These are phyloP conservation scores for Aplysina aerophoba DNA, from an alignment of 37 sponge, comb jelly and placozoan species.

Conservation along the genomic window DNA sequence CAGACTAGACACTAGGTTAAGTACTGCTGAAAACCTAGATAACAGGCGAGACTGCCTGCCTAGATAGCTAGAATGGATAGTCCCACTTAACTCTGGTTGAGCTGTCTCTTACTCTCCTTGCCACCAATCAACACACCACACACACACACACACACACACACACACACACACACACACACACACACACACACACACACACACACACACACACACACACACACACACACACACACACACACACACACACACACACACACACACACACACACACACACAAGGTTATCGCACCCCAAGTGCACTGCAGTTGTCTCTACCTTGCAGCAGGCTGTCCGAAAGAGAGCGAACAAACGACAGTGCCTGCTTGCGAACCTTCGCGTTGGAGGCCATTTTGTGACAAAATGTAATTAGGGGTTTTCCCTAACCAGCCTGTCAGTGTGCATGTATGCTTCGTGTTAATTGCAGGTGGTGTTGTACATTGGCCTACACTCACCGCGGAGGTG, in stretches of 20 bases:
- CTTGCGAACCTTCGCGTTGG: no score
- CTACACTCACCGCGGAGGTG: no score
- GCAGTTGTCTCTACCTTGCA: no score
- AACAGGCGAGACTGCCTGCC: neutral
- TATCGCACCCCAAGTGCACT: neutral
- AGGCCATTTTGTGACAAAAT: no score
- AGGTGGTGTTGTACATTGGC: no score
- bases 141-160: no score
- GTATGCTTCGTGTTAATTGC: no score
- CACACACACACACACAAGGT: neutral
- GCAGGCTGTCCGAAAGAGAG: no score
- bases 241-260: neutral
- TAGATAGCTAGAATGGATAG: constrained; percentile 15
- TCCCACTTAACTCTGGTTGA: neutral
- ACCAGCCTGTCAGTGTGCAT: no score
- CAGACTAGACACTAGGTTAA: constrained; percentile 28
- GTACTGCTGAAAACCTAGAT: constrained; percentile 17
- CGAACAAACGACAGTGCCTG: no score
- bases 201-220: constrained; percentile 20
- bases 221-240: neutral
- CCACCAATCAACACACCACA: neutral
- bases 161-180: neutral
- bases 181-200: constrained; percentile 16
- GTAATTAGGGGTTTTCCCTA: no score
- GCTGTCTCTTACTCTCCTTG: neutral